A percentile compares a stretch with the other conserved stretches of the same genome.
Evolutionary conservation across 2,888 invertebrate genomes (phyloP).

Genomic region (Mythimna albipuncta): DNA sequence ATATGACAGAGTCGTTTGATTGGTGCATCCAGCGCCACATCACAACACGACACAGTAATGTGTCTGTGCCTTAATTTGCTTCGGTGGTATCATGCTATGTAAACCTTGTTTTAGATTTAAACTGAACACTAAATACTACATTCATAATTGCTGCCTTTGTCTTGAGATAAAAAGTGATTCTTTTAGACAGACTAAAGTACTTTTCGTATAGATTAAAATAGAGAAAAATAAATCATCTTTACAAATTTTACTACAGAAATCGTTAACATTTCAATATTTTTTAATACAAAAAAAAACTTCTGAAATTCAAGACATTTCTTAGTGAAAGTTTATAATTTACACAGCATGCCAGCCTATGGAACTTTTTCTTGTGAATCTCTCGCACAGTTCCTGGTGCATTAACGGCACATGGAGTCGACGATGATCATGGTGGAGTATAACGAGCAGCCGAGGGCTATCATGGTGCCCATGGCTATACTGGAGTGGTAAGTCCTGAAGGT

Average conservation of each 20-base stretch:
- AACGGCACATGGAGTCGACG: conserved; percentile 86
- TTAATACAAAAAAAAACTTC: neutral
- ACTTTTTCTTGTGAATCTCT: conserved; percentile 28
- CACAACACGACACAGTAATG: no score
- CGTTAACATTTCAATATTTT: conserved; percentile 16
- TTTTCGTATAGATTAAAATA: conserved; percentile 16
- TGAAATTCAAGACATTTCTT: conserved; percentile 30
- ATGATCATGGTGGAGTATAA: conserved; percentile 87
- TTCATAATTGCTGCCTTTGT: conserved; percentile 6
- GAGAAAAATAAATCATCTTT: neutral
- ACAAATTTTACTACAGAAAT: conserved; percentile 20
- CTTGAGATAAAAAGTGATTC: conserved; percentile 15
- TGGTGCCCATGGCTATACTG: conserved; percentile 95
- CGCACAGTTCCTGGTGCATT: conserved; percentile 55
- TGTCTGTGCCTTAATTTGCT: conserved; percentile 43
- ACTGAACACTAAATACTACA: conserved; percentile 36
- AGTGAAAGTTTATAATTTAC: conserved; percentile 48
- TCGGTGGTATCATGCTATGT: conserved; percentile 60
- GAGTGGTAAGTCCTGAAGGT: conserved; percentile 95
- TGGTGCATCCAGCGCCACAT: no score
- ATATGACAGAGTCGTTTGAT: no score
- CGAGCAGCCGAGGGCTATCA: conserved; percentile 89
- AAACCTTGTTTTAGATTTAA: conserved; percentile 48
- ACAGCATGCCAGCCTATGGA: conserved; percentile 62
- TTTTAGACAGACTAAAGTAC: conserved; percentile 1